Evolutionary conservation across 2,888 invertebrate genomes (phyloP).

Genomic region (Lomographa bimaculata): DNA sequence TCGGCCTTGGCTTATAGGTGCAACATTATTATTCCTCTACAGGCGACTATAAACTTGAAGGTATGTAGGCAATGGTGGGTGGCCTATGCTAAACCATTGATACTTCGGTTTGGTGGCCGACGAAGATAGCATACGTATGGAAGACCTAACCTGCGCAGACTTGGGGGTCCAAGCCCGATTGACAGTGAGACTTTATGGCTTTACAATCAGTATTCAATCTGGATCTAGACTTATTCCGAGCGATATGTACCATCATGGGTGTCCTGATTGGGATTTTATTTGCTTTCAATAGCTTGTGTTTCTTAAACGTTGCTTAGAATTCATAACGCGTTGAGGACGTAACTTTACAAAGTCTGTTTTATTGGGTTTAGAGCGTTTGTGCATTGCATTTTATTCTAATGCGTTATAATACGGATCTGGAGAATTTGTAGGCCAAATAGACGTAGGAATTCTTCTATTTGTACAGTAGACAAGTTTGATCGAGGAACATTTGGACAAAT

Average conservation of each 20-base stretch:
- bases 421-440: too few relatives aligned
- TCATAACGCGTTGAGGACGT: conserved; percentile 4
- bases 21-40: conserved; percentile 66
- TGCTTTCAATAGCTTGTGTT: conserved; percentile 1
- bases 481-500: too few relatives aligned
- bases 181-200: conserved; percentile 9
- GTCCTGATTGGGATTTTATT: conserved; percentile 13
- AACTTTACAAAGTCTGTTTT: too few relatives aligned
- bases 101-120: conserved; percentile 44
- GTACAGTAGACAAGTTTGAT: too few relatives aligned
- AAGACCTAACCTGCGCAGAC: conserved; percentile 10
- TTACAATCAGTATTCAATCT: conserved; percentile 10
- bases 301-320: conserved; percentile 8
- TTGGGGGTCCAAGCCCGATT: conserved; percentile 31
- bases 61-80: conserved; percentile 64
- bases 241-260: too few relatives aligned
- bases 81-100: conserved; percentile 53
- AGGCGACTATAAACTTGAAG: conserved; percentile 49
- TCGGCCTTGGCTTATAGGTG: conserved; percentile 54
- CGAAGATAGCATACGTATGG: conserved; percentile 60
- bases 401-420: too few relatives aligned
- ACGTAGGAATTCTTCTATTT: too few relatives aligned
- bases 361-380: too few relatives aligned
- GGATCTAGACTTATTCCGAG: conserved; percentile 3
- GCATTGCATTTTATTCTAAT: too few relatives aligned